Conservation (phyloP, 2,888 invertebrate species). For the Idaea biselata region DNA sequence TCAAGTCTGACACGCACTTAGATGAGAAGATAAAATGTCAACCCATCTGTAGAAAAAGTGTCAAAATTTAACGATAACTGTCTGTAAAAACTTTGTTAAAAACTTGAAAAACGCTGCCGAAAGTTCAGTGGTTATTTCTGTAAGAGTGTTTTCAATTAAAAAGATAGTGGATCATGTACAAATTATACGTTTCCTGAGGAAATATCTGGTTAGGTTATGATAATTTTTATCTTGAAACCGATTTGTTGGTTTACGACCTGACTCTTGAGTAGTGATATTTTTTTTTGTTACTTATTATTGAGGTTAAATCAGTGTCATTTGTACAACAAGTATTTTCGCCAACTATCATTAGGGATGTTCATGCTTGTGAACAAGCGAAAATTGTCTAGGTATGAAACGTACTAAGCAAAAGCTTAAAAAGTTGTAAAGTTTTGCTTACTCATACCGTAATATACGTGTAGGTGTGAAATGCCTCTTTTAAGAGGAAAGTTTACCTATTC, state of each 20-base stretch:
- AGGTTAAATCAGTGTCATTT: background rate
- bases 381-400: no score
- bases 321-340: no score
- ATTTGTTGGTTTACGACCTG: constrained; percentile 45
- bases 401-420: no score
- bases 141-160: constrained; percentile 66
- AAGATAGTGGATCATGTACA: constrained; percentile 50
- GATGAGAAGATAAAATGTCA: constrained; percentile 42
- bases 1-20: constrained; percentile 59
- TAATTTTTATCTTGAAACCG: constrained; percentile 45
- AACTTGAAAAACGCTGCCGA: constrained; percentile 45
- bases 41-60: constrained; percentile 59
- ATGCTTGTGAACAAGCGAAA: no score
- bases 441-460: no score
- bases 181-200: constrained; percentile 72
- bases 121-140: constrained; percentile 34
- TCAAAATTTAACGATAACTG: constrained; percentile 63
- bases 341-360: no score
- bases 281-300: constrained; percentile 6
- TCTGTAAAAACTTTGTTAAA: constrained; percentile 37
- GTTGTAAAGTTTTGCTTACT: no score
- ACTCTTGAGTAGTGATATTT: constrained; percentile 7
- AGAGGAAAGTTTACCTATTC: no score
- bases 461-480: no score
- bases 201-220: constrained; percentile 58